These are phyloP conservation scores for Rhingia rostrata DNA, from an alignment of 2,888 invertebrate genomes.

Conservation along the genomic window DNA sequence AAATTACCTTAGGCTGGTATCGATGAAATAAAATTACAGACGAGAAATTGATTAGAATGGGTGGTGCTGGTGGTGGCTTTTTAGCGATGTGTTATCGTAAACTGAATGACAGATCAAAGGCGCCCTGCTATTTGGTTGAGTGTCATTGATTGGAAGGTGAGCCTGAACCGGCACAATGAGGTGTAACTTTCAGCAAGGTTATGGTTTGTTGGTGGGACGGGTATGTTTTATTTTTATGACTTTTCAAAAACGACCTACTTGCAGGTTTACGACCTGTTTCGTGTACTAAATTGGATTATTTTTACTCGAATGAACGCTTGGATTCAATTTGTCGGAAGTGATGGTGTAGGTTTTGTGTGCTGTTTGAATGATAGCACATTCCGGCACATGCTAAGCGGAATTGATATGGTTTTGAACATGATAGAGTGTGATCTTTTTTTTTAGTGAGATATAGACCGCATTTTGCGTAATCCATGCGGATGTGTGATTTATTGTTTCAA, in stretches of 20 bases:
- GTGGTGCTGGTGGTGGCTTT: conserved; percentile 18
- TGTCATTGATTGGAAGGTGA: conserved; percentile 15
- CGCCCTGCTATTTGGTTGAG: conserved; percentile 26
- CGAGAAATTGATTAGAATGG: conserved; percentile 43
- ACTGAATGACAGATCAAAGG: conserved; percentile 64
- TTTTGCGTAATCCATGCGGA: too few relatives aligned
- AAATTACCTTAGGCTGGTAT: conserved; percentile 22
- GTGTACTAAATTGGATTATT: conserved; percentile 56
- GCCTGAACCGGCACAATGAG: conserved; percentile 13
- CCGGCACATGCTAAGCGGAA: too few relatives aligned
- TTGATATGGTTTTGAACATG: too few relatives aligned
- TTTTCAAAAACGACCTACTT: conserved; percentile 67
- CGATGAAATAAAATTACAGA: conserved; percentile 71
- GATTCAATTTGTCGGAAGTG: too few relatives aligned
- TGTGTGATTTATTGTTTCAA: too few relatives aligned
- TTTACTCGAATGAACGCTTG: neutral
- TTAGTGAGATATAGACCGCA: neutral
- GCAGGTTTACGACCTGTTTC: conserved; percentile 66
- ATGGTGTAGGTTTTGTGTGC: too few relatives aligned
- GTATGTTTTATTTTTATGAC: conserved; percentile 35
- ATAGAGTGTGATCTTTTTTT: too few relatives aligned
- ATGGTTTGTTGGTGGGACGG: conserved; percentile 54
- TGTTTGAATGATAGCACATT: too few relatives aligned
- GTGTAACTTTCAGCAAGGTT: conserved; percentile 56
- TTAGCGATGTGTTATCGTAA: conserved; percentile 67